These are phyloP conservation scores for Adelphocoris suturalis DNA, from an alignment of 2,888 invertebrate genomes.

Conservation along the genomic window DNA sequence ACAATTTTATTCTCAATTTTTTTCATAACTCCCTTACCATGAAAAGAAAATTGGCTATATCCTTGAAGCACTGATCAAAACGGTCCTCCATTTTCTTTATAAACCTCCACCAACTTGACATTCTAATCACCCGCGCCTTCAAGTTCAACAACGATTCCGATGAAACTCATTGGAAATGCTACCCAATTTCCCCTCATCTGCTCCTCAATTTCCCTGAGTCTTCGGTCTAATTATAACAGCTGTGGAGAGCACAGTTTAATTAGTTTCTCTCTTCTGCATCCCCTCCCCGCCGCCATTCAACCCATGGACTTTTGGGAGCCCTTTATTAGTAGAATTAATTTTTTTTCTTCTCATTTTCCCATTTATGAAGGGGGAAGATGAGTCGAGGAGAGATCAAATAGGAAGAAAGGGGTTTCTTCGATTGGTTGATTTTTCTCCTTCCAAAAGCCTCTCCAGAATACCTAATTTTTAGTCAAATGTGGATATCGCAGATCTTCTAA, in stretches of 20 bases:
- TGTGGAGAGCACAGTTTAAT: constrained; percentile 46
- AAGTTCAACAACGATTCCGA: background rate
- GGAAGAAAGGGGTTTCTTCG: background rate
- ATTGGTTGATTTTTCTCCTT: background rate
- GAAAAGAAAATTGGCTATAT: too few relatives aligned
- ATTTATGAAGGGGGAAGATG: background rate
- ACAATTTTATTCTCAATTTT: too few relatives aligned
- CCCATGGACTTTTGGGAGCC: constrained; percentile 11
- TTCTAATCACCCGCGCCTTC: background rate
- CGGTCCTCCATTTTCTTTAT: background rate
- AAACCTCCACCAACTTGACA: background rate
- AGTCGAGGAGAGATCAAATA: background rate
- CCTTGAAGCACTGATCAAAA: background rate
- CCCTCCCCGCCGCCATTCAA: background rate
- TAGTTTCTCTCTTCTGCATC: background rate
- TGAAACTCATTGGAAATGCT: background rate
- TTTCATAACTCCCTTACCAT: too few relatives aligned
- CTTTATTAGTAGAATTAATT: constrained; percentile 29
- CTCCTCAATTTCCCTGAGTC: background rate
- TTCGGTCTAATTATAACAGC: constrained; percentile 47
- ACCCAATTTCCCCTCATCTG: background rate
- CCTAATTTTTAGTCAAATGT: too few relatives aligned
- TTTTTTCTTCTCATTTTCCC: too few relatives aligned
- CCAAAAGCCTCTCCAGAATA: background rate
- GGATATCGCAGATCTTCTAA: too few relatives aligned